Conservation (phyloP, 2,888 invertebrate species). For the Sarcophaga subvicina region DNA sequence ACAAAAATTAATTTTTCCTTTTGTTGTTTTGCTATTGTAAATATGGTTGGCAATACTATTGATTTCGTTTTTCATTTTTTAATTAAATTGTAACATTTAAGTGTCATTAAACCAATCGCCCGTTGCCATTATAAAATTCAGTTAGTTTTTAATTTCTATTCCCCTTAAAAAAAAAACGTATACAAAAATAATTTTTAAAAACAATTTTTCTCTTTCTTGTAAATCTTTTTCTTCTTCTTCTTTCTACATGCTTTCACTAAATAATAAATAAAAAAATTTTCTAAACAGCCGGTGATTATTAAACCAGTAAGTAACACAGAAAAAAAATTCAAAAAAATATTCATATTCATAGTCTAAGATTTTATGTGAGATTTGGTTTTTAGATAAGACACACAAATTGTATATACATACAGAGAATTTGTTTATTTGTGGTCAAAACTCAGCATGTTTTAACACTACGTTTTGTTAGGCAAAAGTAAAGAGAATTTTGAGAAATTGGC, state of each 20-base stretch:
- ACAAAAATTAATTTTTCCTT: no score
- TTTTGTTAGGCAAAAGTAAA: background rate
- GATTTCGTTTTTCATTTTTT: slow-evolving; percentile 37
- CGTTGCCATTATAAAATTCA: slow-evolving; percentile 49
- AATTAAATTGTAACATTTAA: slow-evolving; percentile 67
- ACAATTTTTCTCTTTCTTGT: slow-evolving; percentile 46
- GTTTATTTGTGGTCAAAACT: slow-evolving; percentile 33
- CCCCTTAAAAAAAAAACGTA: slow-evolving; percentile 17
- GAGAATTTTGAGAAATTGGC: slow-evolving; percentile 43
- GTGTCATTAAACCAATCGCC: slow-evolving; percentile 56
- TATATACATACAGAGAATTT: slow-evolving; percentile 8
- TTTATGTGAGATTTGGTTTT: slow-evolving; percentile 38
- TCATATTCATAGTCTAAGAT: slow-evolving; percentile 27
- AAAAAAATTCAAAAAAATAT: background rate
- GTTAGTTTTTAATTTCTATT: background rate
- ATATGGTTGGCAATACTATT: background rate
- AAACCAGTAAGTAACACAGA: slow-evolving; percentile 61
- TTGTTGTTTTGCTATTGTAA: no score
- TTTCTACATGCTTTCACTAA: slow-evolving; percentile 66
- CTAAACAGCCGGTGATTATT: slow-evolving; percentile 65
- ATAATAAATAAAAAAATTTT: slow-evolving; percentile 28
- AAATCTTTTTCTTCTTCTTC: slow-evolving; percentile 34
- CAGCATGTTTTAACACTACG: slow-evolving; percentile 38
- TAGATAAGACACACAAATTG: slow-evolving; percentile 16
- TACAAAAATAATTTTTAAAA: slow-evolving; percentile 49